Evolutionary conservation across 2,888 invertebrate genomes (phyloP), one percentile per base, ranked within the genome.

Genomic region (Xestia c-nigrum): DNA sequence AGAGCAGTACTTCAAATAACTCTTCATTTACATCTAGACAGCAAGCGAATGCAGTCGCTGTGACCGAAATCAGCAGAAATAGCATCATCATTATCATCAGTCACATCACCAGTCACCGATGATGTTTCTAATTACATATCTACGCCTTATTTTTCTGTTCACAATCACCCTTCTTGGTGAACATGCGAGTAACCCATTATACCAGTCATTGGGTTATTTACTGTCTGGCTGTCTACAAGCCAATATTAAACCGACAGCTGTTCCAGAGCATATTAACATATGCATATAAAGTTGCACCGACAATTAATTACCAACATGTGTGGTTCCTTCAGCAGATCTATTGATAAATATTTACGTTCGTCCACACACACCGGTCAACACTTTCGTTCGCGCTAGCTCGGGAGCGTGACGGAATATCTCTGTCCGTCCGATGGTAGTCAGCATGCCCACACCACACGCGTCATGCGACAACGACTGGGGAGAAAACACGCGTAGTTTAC

Each of bases 291-390:
- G 16, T 64, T n/a, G 31, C 40, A 50, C 40, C 12, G 24, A 59
- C 3, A 59, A 70, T 57, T 61, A 73, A 74, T 67, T 46, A 70
- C 61, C 38, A 57, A 52, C 74, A 74, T 71, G 67, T 71, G 59
- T 12, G 46, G 38, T 52, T 67, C 55, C 67, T 64, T 69, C 66
- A 74, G 43, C 59, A 47, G 52, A 74, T 64, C 65, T 69, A 40
- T 43, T 50, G 40, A 70, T 85, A 83, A 83, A 83, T 74, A 85
- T 85, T 83, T 83, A 74, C 52, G 10, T 65, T 4, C 12, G 12
- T 21, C 21, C 38, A 31, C 59, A 40, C 9, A 31, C 74, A 59
- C 82, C 69, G 16, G 10, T 78, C 71, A 78, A 74, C 85, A 82
- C 83, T 72, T 76, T 69, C 68, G n/a, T 65, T 52, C 47, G 43